phyloP scores from a whole-genome alignment of 2,113 vertebrate genomes.

The Candoia aspera region DNA sequence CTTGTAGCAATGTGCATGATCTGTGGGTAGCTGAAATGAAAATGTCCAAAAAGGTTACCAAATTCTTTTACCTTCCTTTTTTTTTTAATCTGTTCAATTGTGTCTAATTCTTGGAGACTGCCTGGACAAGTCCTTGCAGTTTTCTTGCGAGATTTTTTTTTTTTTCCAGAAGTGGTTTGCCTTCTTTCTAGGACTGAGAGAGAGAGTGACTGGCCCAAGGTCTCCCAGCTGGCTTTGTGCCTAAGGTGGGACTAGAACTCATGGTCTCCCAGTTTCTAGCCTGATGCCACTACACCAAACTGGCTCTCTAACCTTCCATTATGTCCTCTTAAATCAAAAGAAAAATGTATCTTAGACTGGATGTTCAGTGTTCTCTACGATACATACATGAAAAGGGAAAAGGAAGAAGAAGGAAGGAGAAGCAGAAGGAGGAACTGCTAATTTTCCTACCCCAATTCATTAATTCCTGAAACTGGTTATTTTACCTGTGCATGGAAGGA shows the following conservation, averaged over 20 bases:
- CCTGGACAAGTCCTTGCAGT: too few species aligned
- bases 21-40: not conserved
- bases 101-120: too few species aligned
- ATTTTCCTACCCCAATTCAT: not conserved
- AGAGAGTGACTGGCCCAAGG: too few species aligned
- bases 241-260: too few species aligned
- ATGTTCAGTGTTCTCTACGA: not conserved
- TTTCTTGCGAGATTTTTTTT: too few species aligned
- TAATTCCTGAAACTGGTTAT: not conserved
- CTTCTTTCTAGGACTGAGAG: too few species aligned
- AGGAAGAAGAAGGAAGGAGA: too few species aligned
- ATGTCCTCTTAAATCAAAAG: not conserved
- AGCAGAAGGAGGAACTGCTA: not conserved
- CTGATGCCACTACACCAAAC: too few species aligned
- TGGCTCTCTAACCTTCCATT: not conserved
- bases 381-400: not conserved
- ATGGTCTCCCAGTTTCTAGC: too few species aligned
- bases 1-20: not conserved
- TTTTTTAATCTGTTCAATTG: too few species aligned
- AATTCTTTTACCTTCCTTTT: not conserved
- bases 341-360: not conserved
- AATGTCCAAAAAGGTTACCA: not conserved
- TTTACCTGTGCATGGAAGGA: not conserved
- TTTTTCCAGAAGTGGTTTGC: too few species aligned
- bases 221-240: too few species aligned